phyloP scores from a whole-genome alignment of 2,888 invertebrate species.

The Sinodicranocentrus sp. region DNA sequence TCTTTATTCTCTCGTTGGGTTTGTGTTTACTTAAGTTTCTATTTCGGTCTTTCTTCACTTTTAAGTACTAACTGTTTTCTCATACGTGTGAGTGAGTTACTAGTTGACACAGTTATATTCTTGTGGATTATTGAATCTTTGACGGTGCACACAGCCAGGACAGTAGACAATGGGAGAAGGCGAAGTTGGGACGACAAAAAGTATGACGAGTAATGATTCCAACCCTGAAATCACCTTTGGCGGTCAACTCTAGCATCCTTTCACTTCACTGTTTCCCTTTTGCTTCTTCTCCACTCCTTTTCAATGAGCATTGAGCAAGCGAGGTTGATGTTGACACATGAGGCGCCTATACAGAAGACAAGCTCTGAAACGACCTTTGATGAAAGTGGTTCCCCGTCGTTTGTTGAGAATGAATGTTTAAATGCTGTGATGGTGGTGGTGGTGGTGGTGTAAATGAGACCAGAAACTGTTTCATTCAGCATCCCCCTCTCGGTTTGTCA shows the following conservation, averaged over 20 bases:
- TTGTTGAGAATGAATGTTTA: not conserved
- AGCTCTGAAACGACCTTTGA: no score
- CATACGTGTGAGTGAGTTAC: conserved; percentile 18
- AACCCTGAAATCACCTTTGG: conserved; percentile 9
- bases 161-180: conserved; percentile 48
- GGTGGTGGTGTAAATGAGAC: not conserved
- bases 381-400: no score
- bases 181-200: not conserved
- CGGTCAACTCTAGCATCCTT: conserved; percentile 14
- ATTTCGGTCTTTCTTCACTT: no score
- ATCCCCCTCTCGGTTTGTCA: conserved; percentile 1
- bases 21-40: no score
- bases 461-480: not conserved
- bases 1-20: no score
- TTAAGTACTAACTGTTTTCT: no score
- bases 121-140: conserved; percentile 27
- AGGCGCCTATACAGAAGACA: no score
- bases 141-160: conserved; percentile 59
- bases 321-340: no score
- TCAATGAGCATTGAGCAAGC: no score
- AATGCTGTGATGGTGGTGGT: not conserved
- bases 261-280: not conserved
- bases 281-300: not conserved
- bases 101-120: not conserved
- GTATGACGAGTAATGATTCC: not conserved